Percentiles rank a stretch among this genome's conserved stretches.
These are phyloP conservation scores for Turdus rufiventris DNA, from an alignment of 2,113 vertebrate species.

Conservation along the genomic window DNA sequence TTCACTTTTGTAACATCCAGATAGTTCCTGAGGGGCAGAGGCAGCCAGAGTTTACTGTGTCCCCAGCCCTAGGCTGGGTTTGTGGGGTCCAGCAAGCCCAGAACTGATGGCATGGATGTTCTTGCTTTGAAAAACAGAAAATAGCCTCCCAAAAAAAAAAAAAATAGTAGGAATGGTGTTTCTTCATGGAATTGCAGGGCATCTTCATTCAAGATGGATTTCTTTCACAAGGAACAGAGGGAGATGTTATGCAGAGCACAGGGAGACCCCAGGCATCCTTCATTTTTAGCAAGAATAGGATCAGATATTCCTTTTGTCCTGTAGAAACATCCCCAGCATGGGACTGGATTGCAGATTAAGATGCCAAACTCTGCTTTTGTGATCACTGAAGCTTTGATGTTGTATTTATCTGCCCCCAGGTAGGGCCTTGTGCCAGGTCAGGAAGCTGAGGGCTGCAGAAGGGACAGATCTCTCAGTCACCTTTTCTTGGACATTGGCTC, in stretches of 20 bases:
- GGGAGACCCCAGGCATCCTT: neutral
- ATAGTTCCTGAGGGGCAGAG: neutral
- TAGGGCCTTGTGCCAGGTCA: neutral
- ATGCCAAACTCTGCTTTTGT: neutral
- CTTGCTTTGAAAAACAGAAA: neutral
- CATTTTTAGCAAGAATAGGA: neutral
- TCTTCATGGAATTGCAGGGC: neutral
- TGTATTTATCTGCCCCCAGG: neutral
- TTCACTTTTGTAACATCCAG: neutral
- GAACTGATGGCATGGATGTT: neutral
- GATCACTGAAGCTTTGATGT: neutral
- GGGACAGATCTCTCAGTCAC: neutral
- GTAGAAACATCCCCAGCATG: neutral
- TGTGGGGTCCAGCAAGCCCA: neutral
- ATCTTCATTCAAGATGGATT: neutral
- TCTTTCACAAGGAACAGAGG: neutral
- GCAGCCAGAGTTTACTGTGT: neutral
- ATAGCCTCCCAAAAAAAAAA: neutral
- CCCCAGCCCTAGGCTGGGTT: neutral
- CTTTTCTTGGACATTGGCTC: accelerated
- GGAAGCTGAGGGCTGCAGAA: neutral
- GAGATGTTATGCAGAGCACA: neutral
- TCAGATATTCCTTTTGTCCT: neutral
- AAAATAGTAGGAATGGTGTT: neutral
- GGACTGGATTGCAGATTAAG: neutral